Evolutionary conservation across 2,888 invertebrate genomes (phyloP), one percentile per base, ranked within the genome.

Genomic region (Dorcus hopei): DNA sequence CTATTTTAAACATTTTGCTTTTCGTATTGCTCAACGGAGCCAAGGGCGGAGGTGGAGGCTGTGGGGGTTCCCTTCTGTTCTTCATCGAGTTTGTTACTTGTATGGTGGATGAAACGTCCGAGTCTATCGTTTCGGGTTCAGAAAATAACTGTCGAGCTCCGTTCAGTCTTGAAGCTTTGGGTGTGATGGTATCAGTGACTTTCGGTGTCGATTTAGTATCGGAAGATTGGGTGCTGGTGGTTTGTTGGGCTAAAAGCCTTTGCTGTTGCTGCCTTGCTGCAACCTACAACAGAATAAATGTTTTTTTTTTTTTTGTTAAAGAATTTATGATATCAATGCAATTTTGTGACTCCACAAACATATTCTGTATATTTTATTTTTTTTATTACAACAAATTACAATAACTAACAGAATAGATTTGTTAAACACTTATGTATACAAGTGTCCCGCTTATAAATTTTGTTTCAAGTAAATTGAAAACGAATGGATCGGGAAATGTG

Each of bases 181-280:
- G 69, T 3, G 72, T 68, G 73, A 73, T 63, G 67, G 72, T 63
- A 72, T 19, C 19, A 2, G 80, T 70, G 65, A 73, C 65, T 73
- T 79, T 68, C 63, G 68, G 63, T 66, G 70, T 42, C 65, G 67
- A 66, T 69, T 74, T 73, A 62, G 58, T 67, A 61, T 65, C 64
- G 68, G 71, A 61, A 23, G 59, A 42, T 45, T 74, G 75, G 40
- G 74, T 69, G 73, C 62, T 42, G 73, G 71, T 60, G 74, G 75
- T 74, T 66, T 83, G 83, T 66, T 83, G 83, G 47, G 82, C 80
- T 49, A 84, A 72, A 57, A 85, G 82, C 65, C 83, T 80, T 69
- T 85, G 81, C 69, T 84, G 83, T 68, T 87, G 85, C 70, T 88
- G 89, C 1, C 88, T 82, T 68, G 59, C 59, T 48, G 52, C 59